phyloP scores from a whole-genome alignment of 2,888 invertebrate genomes.

The Coecobrya sp. region DNA sequence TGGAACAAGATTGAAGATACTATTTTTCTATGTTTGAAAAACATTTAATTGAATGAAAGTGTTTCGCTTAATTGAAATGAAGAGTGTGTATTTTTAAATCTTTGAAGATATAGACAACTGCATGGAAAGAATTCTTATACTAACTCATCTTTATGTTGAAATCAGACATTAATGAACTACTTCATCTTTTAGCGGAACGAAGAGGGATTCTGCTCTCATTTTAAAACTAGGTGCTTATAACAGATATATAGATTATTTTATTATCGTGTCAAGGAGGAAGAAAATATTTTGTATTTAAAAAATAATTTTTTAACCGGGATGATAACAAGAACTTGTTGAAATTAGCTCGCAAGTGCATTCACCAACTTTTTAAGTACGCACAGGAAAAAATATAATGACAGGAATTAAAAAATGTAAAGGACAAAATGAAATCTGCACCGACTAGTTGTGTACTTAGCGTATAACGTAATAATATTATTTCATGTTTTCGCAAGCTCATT shows the following conservation, averaged over 20 bases:
- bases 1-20: neutral
- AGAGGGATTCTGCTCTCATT: constrained; percentile 14
- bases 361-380: neutral
- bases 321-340: neutral
- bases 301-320: neutral
- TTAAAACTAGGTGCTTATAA: neutral
- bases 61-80: neutral
- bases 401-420: neutral
- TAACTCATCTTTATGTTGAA: neutral
- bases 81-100: neutral
- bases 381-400: neutral
- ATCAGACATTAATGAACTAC: constrained; percentile 33
- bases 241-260: neutral
- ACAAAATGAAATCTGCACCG: neutral
- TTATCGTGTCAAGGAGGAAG: constrained; percentile 5
- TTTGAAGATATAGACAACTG: constrained; percentile 5
- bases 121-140: constrained; percentile 18
- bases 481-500: neutral
- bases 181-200: constrained; percentile 24
- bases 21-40: constrained; percentile 2
- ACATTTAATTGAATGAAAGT: neutral
- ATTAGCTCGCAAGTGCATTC: neutral
- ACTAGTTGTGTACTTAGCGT: neutral
- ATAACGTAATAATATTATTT: neutral
- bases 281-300: neutral